Percentiles rank a stretch among this genome's conserved stretches.
Conservation (phyloP, 2,797 vertebrate species). For the Lindbergichthys nudifrons region DNA sequence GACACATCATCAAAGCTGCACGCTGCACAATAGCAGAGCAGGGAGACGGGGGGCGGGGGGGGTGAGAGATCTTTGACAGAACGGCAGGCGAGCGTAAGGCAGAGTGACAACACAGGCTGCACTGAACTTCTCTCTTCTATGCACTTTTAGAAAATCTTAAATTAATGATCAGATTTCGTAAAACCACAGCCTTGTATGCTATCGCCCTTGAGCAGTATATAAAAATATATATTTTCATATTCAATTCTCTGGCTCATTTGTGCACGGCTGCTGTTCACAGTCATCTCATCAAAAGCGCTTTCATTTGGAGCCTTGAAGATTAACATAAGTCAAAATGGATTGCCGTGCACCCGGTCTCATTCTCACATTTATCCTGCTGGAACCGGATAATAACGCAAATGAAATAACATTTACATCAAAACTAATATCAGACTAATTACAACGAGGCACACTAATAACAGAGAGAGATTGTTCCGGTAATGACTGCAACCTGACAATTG, state of each 20-base stretch:
- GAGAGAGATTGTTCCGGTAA: neutral
- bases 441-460: neutral
- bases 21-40: slow-evolving; percentile 72
- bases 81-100: slow-evolving; percentile 11
- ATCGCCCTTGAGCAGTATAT: neutral
- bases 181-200: neutral
- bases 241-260: neutral
- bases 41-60: neutral
- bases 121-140: slow-evolving; percentile 22
- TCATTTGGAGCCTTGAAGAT: slow-evolving; percentile 14
- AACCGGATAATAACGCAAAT: neutral
- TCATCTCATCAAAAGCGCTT: slow-evolving; percentile 21
- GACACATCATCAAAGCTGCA: slow-evolving; percentile 78
- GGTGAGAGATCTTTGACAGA: slow-evolving; percentile 19
- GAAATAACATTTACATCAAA: slow-evolving; percentile 2
- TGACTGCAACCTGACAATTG: neutral
- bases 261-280: slow-evolving; percentile 5
- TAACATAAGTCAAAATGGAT: slow-evolving; percentile 8
- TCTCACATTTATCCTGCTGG: neutral
- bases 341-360: neutral
- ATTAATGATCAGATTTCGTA: slow-evolving; percentile 11
- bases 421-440: neutral
- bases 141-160: slow-evolving; percentile 23
- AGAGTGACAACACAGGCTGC: slow-evolving; percentile 42
- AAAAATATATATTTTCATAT: slow-evolving; percentile 1